Evolutionary conservation across 2,888 invertebrate species (phyloP).

Genomic region (Halictus ligatus): DNA sequence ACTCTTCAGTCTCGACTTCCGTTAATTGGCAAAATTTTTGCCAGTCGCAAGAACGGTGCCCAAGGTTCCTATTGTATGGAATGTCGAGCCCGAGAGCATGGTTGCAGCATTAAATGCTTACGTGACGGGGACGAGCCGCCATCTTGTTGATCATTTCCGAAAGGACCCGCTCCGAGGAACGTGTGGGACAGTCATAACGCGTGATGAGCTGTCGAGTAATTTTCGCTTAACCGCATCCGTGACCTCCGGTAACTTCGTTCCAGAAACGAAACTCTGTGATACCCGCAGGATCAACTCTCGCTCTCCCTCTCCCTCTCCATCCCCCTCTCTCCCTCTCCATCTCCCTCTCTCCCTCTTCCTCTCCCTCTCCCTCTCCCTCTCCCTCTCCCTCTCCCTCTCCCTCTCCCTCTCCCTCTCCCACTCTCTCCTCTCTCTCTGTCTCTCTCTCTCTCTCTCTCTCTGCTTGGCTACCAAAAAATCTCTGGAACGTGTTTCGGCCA

Average conservation of each 20-base stretch:
- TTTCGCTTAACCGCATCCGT: conserved; percentile 50
- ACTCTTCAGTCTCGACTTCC: background rate
- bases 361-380: background rate
- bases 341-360: too few species aligned
- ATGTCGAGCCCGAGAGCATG: background rate
- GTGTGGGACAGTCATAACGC: conserved; percentile 50
- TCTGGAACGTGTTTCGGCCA: conserved; percentile 15
- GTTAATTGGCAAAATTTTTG: background rate
- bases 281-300: background rate
- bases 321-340: too few species aligned
- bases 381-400: too few species aligned
- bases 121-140: conserved; percentile 38
- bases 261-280: conserved; percentile 26
- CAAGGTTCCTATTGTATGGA: background rate
- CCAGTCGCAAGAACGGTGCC: background rate
- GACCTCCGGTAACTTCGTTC: conserved; percentile 33
- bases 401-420: background rate
- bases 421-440: background rate
- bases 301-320: background rate
- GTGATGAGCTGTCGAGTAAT: conserved; percentile 62
- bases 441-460: background rate
- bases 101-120: conserved; percentile 33
- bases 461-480: conserved; percentile 3
- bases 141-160: conserved; percentile 36
- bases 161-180: conserved; percentile 26